phyloP scores from a whole-genome alignment of 2,888 invertebrate genomes.

The Eremobia ochroleuca region DNA sequence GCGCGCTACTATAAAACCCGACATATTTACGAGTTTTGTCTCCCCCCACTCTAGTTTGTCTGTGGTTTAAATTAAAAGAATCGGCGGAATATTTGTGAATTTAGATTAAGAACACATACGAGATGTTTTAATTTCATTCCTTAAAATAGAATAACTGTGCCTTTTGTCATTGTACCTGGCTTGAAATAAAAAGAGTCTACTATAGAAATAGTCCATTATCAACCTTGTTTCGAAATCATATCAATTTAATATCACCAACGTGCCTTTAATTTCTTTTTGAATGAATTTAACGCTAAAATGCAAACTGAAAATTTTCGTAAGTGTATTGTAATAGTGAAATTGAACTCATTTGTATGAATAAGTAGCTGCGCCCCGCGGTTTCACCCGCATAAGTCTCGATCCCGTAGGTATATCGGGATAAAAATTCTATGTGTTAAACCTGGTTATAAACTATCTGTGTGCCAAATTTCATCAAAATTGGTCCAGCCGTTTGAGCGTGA shows the following conservation, averaged over 20 bases:
- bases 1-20: conserved; percentile 86
- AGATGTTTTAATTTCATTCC: background rate
- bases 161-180: background rate
- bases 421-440: too few relatives aligned
- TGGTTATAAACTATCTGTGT: too few relatives aligned
- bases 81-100: conserved; percentile 45
- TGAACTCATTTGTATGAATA: background rate
- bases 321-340: background rate
- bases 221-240: background rate
- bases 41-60: conserved; percentile 76
- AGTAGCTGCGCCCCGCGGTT: too few relatives aligned
- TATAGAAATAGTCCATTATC: background rate
- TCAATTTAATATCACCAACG: too few relatives aligned
- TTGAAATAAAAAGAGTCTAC: background rate
- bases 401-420: too few relatives aligned
- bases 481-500: too few relatives aligned
- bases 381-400: too few relatives aligned
- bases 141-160: background rate
- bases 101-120: background rate
- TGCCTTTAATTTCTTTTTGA: background rate
- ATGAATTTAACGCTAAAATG: background rate
- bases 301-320: background rate
- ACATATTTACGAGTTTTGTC: conserved; percentile 87
- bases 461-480: too few relatives aligned
- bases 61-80: conserved; percentile 72